Base-by-base conservation (phyloP, 2,797 vertebrate genomes). In the Sebastes miniatus region DNA sequence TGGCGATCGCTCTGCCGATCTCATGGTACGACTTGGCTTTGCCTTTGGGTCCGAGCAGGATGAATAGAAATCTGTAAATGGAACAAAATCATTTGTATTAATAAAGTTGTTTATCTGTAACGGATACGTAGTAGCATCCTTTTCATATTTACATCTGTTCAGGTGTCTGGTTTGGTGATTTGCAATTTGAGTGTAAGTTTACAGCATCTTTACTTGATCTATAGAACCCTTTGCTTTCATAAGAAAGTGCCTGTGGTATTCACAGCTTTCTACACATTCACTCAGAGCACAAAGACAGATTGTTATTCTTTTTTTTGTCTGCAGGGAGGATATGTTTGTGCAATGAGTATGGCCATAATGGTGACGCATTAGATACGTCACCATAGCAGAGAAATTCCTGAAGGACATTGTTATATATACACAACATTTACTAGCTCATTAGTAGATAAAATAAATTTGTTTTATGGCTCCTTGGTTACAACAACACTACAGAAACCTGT, bases 1-100 rank as follows among this genome's bases (percentile, higher is more conserved):
- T 99, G 62, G 98, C 99, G 3, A 99, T 99, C 76, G 98, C 96
- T 94, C 99, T 92, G 83, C 99, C 99, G 1, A 99, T 99, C 95
- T 99, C 99, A 66, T 99, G 98, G 79, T 99, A 99, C 1, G 98
- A 99, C 92, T 98, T 99, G 14, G 96, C 98, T 96, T 99, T 99
- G 73, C 99, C 99, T 95, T 99, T 99, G 12, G 99, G 99, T 92
- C 99, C 99, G 69, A 99, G 96, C 47, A 99, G 92, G 93, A 99
- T 97, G 93, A 99, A 99, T 54, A 99, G 95, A 93, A 99, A 99
- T 82, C 99, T 99, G 93, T 20, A 73, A 62, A 68, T 1, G 11
- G 63, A 72, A 68, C 14, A 32, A 70, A 62, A 63, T n/a, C 1
- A 22, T 31, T 25, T 57, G 36, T 13, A 12, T 78, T 43, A 25